These are phyloP conservation scores for Hydractinia echinata DNA, from an alignment of 30 jellyfish, hydroid and myxozoan species.

Conservation along the genomic window DNA sequence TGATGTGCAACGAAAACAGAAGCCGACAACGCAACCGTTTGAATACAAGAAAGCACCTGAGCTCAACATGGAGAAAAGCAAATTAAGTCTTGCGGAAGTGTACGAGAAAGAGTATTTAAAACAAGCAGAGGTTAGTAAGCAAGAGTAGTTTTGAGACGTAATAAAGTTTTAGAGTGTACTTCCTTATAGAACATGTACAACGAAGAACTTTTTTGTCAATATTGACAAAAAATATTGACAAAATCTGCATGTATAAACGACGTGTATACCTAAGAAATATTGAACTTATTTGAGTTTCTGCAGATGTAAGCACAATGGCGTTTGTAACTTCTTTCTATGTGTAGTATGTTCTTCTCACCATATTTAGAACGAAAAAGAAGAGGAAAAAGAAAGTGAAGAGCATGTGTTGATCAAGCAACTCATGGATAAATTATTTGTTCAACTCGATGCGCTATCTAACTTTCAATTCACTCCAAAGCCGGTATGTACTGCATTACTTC, in stretches of 20 bases:
- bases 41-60: constrained; percentile 70
- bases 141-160: no score
- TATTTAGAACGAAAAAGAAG: constrained; percentile 24
- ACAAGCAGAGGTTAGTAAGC: constrained; percentile 62
- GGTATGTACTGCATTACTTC: constrained; percentile 25
- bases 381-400: constrained; percentile 79
- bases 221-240: no score
- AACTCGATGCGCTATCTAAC: constrained; percentile 89
- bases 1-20: constrained; percentile 90
- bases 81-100: constrained; percentile 83
- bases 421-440: constrained; percentile 66
- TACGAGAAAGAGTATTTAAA: constrained; percentile 90
- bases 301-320: no score
- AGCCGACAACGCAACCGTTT: constrained; percentile 64
- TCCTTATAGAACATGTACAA: no score
- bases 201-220: no score
- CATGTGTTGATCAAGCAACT: constrained; percentile 63
- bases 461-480: constrained; percentile 93
- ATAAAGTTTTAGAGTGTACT: no score
- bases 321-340: neutral
- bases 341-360: neutral
- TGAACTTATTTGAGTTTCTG: no score
- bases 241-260: no score
- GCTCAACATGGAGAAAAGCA: constrained; percentile 80
- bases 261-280: no score